Base-by-base conservation (phyloP, 2,888 invertebrate species). In the Aromia moschata region DNA sequence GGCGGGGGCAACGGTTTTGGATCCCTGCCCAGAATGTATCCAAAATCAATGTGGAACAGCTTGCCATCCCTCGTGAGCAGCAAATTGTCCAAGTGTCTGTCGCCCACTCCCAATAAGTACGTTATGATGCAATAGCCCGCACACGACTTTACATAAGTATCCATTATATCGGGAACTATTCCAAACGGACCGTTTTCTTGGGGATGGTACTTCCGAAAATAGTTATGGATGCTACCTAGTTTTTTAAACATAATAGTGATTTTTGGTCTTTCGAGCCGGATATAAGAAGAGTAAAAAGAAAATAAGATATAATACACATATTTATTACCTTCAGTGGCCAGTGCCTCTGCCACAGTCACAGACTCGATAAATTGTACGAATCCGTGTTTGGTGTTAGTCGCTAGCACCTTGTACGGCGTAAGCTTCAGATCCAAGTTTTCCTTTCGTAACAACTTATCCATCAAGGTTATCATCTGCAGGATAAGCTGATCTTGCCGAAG, bases 71-170 rank as follows among this genome's bases (percentile, higher is more conserved):
- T 89, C 2, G 98, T 96, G 1, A 99, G 84, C 38, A 99, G 85
- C 38, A 99, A 83, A 83, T 99, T 99, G 82, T 99, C 98, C 67
- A 98, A 84, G 84, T 99, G 99, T 2, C 98, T 87, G 83, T 98
- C 98, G 2, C 98, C 98, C 0, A 99, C 96, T 17, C 98, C 98
- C 47, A 99, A 83, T 31, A 99, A 83, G 81, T 99, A 99, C 0
- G 98, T 99, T 53, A 99, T 97, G 31, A 99, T 95, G 79, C 97
- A 98, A 80, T 99, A 99, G 0, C 98, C 98, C 37, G 98, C 96
- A 82, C 97, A 95, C 72, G 94, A 95, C 63, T 93, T 86, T 1
- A 98, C 92, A 77, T 98, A 99, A 0, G 95, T 97, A 76, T 99
- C 98, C 94, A 99, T 96, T 9, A 96, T 93, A 74, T 98, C 96